A percentile compares a stretch with the other conserved stretches of the same genome.
These are phyloP conservation scores for rat (Rattus norvegicus) DNA, from an alignment of 2,113 vertebrate species.

Conservation along the genomic window GRCr8 NC_086037.1:60866001-60866500, in stretches of 20 bases:
- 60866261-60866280: background rate
- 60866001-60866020: background rate
- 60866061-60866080: background rate
- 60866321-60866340: background rate
- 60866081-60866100: background rate
- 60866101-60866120: background rate
- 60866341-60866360: background rate
- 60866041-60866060: background rate
- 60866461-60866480: background rate
- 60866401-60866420: background rate
- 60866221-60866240: background rate
- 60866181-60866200: background rate
- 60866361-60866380: background rate
- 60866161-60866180: background rate
- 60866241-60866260: background rate
- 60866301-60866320: background rate
- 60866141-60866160: background rate
- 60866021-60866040: background rate
- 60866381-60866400: background rate
- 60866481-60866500: background rate
- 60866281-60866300: background rate
- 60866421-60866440: background rate
- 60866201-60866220: background rate
- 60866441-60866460: background rate
- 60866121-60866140: background rate